Conservation (phyloP, 2,113 vertebrate species). For the Garra rufa region DNA sequence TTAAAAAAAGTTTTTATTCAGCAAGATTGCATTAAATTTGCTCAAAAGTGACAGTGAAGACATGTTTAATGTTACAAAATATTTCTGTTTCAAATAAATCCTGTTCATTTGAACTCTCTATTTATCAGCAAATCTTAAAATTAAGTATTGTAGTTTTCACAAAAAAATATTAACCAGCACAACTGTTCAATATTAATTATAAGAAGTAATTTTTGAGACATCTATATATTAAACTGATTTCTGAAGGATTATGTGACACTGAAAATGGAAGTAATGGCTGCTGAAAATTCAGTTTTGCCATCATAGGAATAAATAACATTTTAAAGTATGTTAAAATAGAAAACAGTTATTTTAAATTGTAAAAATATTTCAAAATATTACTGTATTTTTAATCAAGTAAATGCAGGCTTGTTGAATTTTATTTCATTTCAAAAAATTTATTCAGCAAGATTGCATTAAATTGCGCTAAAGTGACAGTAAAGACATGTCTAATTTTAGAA, state of each 20-base stretch:
- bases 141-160: too few species aligned
- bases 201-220: neutral
- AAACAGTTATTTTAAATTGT: neutral
- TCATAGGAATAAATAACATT: neutral
- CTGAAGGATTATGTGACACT: neutral
- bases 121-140: too few species aligned
- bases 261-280: neutral
- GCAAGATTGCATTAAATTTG: too few species aligned
- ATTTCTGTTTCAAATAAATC: too few species aligned
- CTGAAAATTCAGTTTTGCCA: neutral
- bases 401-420: neutral
- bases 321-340: neutral
- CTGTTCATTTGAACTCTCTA: too few species aligned
- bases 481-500: neutral
- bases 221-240: neutral
- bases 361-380: neutral
- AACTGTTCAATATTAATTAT: neutral
- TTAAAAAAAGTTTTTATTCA: neutral
- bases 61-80: too few species aligned
- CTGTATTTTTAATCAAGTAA: neutral
- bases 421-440: too few species aligned
- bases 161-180: neutral
- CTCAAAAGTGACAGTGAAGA: too few species aligned
- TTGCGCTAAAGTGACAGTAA: neutral
- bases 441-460: neutral